These are phyloP conservation scores for Amiota minor DNA, from an alignment of 2,888 invertebrate species.

Conservation along the genomic window DNA sequence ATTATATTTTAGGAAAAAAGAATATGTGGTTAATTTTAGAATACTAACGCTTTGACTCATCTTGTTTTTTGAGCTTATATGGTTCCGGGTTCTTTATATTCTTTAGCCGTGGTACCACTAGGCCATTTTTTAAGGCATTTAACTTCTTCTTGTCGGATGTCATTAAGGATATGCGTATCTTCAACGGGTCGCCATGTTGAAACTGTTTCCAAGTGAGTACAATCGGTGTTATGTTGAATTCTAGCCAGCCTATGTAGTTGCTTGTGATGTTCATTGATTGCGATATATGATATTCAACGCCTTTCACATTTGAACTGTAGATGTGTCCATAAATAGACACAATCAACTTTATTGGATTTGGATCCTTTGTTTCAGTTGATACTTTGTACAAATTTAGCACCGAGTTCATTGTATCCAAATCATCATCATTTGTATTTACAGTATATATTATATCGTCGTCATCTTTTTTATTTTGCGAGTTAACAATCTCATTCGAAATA, in stretches of 20 bases:
- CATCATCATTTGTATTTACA: slow-evolving; percentile 92
- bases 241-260: slow-evolving; percentile 87
- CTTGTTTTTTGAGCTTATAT: slow-evolving; percentile 64
- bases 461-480: slow-evolving; percentile 81
- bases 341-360: slow-evolving; percentile 48
- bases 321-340: slow-evolving; percentile 60
- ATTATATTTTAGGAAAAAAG: too few species aligned
- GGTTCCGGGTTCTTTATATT: slow-evolving; percentile 84
- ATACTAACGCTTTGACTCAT: too few species aligned
- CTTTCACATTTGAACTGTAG: slow-evolving; percentile 25
- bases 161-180: slow-evolving; percentile 56
- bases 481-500: slow-evolving; percentile 84
- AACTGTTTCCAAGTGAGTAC: slow-evolving; percentile 73
- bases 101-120: slow-evolving; percentile 75
- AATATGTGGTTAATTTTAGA: too few species aligned
- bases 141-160: slow-evolving; percentile 74
- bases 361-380: slow-evolving; percentile 47
- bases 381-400: slow-evolving; percentile 86
- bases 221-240: slow-evolving; percentile 86
- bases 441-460: slow-evolving; percentile 75
- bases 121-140: slow-evolving; percentile 81
- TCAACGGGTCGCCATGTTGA: slow-evolving; percentile 44
- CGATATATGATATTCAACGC: slow-evolving; percentile 78
- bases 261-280: slow-evolving; percentile 83
- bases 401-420: slow-evolving; percentile 84